These are phyloP conservation scores for Calameuta idolon DNA, from an alignment of 2,888 invertebrate species.

Conservation along the genomic window DNA sequence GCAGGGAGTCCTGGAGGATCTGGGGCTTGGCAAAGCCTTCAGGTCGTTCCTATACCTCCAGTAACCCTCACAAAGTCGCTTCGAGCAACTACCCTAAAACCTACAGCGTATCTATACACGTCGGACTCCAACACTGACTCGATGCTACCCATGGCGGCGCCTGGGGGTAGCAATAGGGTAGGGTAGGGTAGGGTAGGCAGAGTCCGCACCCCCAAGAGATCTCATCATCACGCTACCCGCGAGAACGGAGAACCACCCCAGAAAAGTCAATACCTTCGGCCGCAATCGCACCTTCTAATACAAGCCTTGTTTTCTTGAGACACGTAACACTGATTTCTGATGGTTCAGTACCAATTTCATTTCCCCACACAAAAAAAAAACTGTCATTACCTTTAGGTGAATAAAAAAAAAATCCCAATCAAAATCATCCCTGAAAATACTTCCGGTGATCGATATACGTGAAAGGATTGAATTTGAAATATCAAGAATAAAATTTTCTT, in stretches of 20 bases:
- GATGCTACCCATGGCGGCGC: constrained; percentile 23
- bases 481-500: constrained; percentile 25
- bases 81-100: background rate
- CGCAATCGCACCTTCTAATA: constrained; percentile 40
- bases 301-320: no score
- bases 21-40: background rate
- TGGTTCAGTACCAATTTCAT: constrained; percentile 26
- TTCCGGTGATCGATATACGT: background rate
- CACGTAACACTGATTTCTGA: no score
- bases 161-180: constrained; percentile 10
- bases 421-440: constrained; percentile 6
- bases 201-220: constrained; percentile 41
- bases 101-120: constrained; percentile 10
- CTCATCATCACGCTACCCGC: constrained; percentile 47
- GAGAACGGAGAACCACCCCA: constrained; percentile 35
- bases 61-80: no score
- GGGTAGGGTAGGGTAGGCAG: constrained; percentile 14
- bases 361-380: constrained; percentile 19
- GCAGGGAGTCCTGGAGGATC: background rate
- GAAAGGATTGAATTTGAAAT: background rate
- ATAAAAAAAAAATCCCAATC: constrained; percentile 20
- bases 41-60: constrained; percentile 18
- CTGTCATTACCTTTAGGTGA: constrained; percentile 19
- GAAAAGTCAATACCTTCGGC: constrained; percentile 53
- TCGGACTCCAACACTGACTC: constrained; percentile 11